Percentiles rank a stretch among this genome's conserved stretches.
phyloP scores from a whole-genome alignment of 2,888 invertebrate species.

The Phalangium opilio region DNA sequence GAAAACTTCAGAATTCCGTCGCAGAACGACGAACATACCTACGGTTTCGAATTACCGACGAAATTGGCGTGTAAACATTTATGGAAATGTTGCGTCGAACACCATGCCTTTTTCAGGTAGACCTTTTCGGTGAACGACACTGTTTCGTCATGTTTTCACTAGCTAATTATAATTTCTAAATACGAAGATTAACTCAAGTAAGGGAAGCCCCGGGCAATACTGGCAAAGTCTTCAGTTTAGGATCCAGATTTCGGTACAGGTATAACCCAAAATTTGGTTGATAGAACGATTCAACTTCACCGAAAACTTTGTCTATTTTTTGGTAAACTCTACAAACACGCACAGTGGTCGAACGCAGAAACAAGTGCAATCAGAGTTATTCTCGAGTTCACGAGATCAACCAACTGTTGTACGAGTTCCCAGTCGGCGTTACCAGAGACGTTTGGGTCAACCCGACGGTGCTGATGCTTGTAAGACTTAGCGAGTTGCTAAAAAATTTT shows the following conservation, averaged over 20 bases:
- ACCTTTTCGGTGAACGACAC: not conserved
- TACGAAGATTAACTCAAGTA: conserved; percentile 14
- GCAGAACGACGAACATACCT: conserved; percentile 87
- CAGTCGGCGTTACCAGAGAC: conserved; percentile 49
- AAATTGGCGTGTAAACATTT: conserved; percentile 85
- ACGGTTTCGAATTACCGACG: conserved; percentile 85
- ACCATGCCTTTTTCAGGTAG: conserved; percentile 52
- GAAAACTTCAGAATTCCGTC: conserved; percentile 12
- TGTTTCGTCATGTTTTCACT: not conserved
- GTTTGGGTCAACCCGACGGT: conserved; percentile 22
- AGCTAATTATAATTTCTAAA: not conserved
- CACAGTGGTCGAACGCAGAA: conserved; percentile 1
- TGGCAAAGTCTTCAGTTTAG: conserved; percentile 54
- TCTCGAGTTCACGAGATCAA: conserved; percentile 37
- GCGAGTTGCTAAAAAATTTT: not conserved
- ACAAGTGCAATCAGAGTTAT: not conserved
- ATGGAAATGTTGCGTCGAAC: conserved; percentile 91
- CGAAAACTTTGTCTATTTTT: not conserved
- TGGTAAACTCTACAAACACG: not conserved
- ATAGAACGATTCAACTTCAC: not conserved
- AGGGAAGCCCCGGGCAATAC: conserved; percentile 25
- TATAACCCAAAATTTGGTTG: conserved; percentile 26
- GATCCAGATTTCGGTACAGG: conserved; percentile 65
- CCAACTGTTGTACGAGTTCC: conserved; percentile 62
- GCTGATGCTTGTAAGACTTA: conserved; percentile 13